Percentiles rank a stretch among this genome's conserved stretches.
Conservation (phyloP, 1,140 invertebrate genomes). For the Drosophila ironensis region DNA sequence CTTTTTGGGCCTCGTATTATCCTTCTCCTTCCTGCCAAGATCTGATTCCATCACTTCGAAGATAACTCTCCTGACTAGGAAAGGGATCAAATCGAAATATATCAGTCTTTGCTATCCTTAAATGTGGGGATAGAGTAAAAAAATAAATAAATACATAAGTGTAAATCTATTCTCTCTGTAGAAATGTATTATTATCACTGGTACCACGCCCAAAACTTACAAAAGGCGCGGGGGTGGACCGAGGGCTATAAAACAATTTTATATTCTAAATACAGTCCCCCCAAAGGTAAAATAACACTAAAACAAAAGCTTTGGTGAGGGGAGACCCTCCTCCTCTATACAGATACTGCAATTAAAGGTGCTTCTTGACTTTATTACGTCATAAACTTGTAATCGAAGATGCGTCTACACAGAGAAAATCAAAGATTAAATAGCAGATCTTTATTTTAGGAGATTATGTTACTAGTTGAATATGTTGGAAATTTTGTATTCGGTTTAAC, state of each 20-base stretch:
- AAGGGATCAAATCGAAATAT: too few relatives aligned
- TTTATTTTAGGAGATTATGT: not conserved
- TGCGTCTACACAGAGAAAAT: conserved; percentile 1
- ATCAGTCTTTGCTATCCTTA: too few relatives aligned
- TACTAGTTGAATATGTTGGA: not conserved
- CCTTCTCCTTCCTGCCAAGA: too few relatives aligned
- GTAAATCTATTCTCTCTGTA: conserved; percentile 34
- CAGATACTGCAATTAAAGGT: conserved; percentile 37
- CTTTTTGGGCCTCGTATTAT: too few relatives aligned
- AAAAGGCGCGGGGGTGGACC: conserved; percentile 2
- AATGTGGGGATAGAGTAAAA: too few relatives aligned
- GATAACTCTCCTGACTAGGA: too few relatives aligned
- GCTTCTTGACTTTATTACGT: conserved; percentile 50
- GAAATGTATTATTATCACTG: too few relatives aligned
- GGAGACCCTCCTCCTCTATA: not conserved
- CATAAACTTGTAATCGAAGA: conserved; percentile 56
- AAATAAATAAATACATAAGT: too few relatives aligned
- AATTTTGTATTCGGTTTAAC: too few relatives aligned
- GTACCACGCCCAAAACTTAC: conserved; percentile 42
- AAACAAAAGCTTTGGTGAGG: conserved; percentile 27
- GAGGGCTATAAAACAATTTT: conserved; percentile 44
- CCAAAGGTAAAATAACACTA: conserved; percentile 48
- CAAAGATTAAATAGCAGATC: not conserved
- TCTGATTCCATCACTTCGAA: too few relatives aligned
- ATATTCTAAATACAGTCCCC: conserved; percentile 18